Percentiles rank a stretch among this genome's conserved stretches.
These are phyloP conservation scores for Ifrita kowaldi DNA, from an alignment of 2,113 vertebrate species.

Conservation along the genomic window DNA sequence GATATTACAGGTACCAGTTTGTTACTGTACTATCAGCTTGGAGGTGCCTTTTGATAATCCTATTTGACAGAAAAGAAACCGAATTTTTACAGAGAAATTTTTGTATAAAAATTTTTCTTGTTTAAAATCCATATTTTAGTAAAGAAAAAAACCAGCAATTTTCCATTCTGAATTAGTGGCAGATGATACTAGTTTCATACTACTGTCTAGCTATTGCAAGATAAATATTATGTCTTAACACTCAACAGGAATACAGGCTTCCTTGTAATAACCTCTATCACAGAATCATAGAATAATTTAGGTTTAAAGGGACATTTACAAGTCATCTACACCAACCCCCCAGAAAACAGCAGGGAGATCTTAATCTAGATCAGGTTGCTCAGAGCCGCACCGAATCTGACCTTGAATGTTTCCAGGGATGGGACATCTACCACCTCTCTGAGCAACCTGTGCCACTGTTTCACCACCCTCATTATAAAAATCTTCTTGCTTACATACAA, in stretches of 20 bases:
- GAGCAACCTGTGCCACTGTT: not conserved
- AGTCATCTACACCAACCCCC: not conserved
- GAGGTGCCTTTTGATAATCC: not conserved
- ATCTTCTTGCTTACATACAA: not conserved
- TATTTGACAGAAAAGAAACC: not conserved
- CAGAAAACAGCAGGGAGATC: not conserved
- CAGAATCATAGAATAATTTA: not conserved
- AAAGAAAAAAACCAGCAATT: not conserved
- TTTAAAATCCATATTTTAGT: not conserved
- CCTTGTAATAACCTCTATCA: not conserved
- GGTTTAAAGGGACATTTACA: not conserved
- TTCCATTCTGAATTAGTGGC: not conserved
- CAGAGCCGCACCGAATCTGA: not conserved
- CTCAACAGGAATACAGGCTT: not conserved
- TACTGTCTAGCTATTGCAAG: not conserved
- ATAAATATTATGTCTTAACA: not conserved
- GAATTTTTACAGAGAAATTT: not conserved
- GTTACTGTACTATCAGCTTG: not conserved
- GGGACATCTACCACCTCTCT: not conserved
- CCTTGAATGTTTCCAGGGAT: not conserved
- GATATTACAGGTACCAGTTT: not conserved
- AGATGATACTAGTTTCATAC: not conserved
- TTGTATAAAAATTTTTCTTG: not conserved
- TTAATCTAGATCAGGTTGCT: not conserved
- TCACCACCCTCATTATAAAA: not conserved